Evolutionary conservation across 2,113 vertebrate species (phyloP), one percentile per base, ranked within the genome.

Genomic region (Oxyura jamaicensis): DNA sequence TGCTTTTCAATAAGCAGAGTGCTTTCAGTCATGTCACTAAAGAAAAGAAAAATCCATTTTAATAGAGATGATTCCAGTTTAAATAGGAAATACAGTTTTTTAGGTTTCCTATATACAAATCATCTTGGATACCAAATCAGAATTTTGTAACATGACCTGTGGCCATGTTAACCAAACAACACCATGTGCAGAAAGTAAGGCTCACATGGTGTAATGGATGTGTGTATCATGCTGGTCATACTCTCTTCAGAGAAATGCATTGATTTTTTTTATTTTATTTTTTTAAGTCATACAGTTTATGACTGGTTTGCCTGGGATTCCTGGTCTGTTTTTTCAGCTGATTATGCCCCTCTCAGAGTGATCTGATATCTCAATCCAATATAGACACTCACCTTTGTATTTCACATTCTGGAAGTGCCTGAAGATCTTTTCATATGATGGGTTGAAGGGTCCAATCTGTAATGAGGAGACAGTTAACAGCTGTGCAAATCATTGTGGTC

Each of bases 381-480:
- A 56, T 18, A 59, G 59, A n/a, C 31, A 71, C 98, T 97, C 87
- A 99, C 99, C 98, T 96, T 97, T 99, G 97, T 98, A 99, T 95
- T 98, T 98, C 56, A 99, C 98, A 6, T 98, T 97, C 67, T 87
- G 93, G 88, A 99, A 96, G 87, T 98, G 98, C 93, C 96, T 98
- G 90, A 99, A 98, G 96, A 99, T 98, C 76, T 98, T 97, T 41
- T 99, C 98, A 33, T 99, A 99, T 21, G 97, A 97, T 11, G 99
- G 98, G 90, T 98, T 99, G 96, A 98, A 99, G 35, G 98, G 88
- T 53, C 99, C 99, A 41, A 98, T 91, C 99, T 99, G 97, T 50
- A 98, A 98, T 9, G 77, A 93, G 96, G 42, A 89, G 66, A 84
- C 25, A 25, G 6, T 94, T 78, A 90, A 31, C 26, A 79, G 21